phyloP scores from a whole-genome alignment of 2,888 invertebrate genomes.

The Lissocephala sabroskyi region DNA sequence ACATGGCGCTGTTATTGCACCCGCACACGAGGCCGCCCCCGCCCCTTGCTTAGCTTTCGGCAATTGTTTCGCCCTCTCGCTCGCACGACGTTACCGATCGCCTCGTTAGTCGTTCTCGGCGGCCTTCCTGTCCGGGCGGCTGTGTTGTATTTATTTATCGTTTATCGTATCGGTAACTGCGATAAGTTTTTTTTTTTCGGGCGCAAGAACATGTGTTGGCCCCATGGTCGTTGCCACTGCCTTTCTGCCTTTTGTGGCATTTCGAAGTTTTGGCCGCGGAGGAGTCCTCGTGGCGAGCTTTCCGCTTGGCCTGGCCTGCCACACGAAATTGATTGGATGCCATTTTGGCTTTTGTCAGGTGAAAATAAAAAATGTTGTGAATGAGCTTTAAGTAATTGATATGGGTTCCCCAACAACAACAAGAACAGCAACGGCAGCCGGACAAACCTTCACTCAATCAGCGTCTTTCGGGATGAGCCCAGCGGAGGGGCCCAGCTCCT shows the following conservation, averaged over 20 bases:
- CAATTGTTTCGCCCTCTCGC: too few relatives aligned
- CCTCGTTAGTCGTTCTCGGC: neutral
- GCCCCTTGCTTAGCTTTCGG: too few relatives aligned
- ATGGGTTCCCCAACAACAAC: too few relatives aligned
- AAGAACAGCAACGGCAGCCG: conserved; percentile 15
- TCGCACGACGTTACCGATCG: too few relatives aligned
- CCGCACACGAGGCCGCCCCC: too few relatives aligned
- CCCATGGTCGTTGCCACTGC: conserved; percentile 52
- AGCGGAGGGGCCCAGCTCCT: conserved; percentile 42
- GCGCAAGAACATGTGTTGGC: conserved; percentile 70
- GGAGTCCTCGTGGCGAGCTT: conserved; percentile 8
- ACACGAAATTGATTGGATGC: conserved; percentile 64
- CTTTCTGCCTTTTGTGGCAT: too few relatives aligned
- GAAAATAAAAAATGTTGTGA: conserved; percentile 70
- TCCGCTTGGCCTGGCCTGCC: conserved; percentile 21
- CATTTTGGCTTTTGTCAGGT: conserved; percentile 67
- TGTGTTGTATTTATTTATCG: conserved; percentile 56
- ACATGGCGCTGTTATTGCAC: too few relatives aligned
- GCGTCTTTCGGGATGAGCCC: conserved; percentile 23
- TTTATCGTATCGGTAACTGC: conserved; percentile 58
- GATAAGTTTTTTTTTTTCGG: conserved; percentile 67
- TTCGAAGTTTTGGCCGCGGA: too few relatives aligned
- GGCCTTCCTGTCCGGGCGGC: conserved; percentile 16
- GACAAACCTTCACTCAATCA: conserved; percentile 51
- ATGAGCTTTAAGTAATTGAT: conserved; percentile 71